phyloP scores from a whole-genome alignment of 1,140 invertebrate species.

The Monomorium pharaonis region DNA sequence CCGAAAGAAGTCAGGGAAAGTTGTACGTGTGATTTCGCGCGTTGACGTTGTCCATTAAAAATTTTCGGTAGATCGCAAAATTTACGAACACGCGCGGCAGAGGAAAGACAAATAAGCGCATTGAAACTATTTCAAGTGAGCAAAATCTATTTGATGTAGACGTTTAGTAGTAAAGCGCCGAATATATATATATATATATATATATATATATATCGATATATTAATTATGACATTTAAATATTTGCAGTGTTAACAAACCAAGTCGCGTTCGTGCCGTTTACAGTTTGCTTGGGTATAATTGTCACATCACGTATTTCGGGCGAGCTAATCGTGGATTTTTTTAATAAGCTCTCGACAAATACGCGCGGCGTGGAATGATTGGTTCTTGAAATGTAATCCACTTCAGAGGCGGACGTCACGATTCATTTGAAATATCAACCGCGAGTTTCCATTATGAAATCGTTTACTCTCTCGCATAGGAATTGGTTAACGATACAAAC shows the following conservation, averaged over 20 bases:
- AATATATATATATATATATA: too few relatives aligned
- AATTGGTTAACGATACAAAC: slow-evolving; percentile 66
- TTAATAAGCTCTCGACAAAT: slow-evolving; percentile 49
- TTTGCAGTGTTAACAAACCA: slow-evolving; percentile 29
- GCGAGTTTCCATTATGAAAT: slow-evolving; percentile 72
- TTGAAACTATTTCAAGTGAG: not conserved
- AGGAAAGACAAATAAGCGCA: not conserved
- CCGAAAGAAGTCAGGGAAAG: not conserved
- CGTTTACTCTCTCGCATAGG: slow-evolving; percentile 59
- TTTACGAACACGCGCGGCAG: too few relatives aligned
- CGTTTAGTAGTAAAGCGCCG: slow-evolving; percentile 8
- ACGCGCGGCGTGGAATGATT: slow-evolving; percentile 34
- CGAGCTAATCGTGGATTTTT: slow-evolving; percentile 41
- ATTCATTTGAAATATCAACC: slow-evolving; percentile 65
- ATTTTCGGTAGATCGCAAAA: not conserved
- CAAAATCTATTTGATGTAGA: not conserved
- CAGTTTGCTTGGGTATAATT: slow-evolving; percentile 37
- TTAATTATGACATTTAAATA: slow-evolving; percentile 52
- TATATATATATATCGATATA: too few relatives aligned
- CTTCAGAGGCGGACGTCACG: slow-evolving; percentile 49
- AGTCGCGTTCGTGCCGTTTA: slow-evolving; percentile 19
- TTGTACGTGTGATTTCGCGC: not conserved
- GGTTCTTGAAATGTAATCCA: slow-evolving; percentile 60
- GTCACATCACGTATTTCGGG: slow-evolving; percentile 32
- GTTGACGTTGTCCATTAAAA: not conserved